phyloP scores from a whole-genome alignment of 2,797 vertebrate species.

The Acropternis orthonyx region DNA sequence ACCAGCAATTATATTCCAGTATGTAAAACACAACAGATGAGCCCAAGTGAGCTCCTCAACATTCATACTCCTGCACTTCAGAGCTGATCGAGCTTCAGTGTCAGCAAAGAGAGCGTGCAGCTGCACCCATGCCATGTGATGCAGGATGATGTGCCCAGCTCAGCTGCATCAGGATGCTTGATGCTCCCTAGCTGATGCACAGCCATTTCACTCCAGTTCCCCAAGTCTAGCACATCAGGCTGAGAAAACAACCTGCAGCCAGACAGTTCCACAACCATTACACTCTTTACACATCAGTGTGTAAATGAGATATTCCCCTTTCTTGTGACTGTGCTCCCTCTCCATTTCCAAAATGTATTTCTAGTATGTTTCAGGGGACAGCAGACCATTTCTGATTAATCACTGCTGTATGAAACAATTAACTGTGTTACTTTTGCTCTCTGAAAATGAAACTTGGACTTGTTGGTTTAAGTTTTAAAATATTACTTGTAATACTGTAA shows the following conservation, averaged over 20 bases:
- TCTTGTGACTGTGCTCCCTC: background rate
- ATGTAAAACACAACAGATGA: background rate
- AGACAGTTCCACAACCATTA: background rate
- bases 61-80: background rate
- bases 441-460: background rate
- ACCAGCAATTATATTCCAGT: background rate
- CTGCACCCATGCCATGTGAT: background rate
- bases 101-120: background rate
- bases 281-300: accelerated
- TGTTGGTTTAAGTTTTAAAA: background rate
- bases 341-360: background rate
- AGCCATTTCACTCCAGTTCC: background rate
- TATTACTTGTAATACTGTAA: background rate
- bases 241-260: background rate
- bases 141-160: accelerated
- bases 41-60: background rate
- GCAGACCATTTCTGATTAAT: background rate
- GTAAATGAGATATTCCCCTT: background rate
- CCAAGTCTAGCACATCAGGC: background rate
- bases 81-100: background rate
- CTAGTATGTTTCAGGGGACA: background rate
- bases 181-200: background rate
- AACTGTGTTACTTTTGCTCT: background rate
- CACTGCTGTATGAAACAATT: background rate
- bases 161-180: background rate